phyloP scores from a whole-genome alignment of 1,140 invertebrate species.

The Tyrophagus putrescentiae region DNA sequence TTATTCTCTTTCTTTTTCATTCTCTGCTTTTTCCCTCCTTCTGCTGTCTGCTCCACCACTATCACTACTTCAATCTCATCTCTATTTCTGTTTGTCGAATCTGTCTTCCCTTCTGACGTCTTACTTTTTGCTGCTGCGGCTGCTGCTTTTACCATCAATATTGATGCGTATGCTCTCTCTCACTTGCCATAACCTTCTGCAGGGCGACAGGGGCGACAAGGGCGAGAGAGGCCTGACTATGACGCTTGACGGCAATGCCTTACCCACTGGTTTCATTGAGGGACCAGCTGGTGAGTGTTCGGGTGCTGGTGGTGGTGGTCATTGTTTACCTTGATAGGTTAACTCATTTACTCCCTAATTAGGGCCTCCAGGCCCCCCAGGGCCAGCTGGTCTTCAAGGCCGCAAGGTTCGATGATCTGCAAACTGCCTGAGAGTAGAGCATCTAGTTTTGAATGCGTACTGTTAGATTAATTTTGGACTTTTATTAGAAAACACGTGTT shows the following conservation, averaged over 20 bases:
- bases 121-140: background rate
- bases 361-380: slow-evolving; percentile 68
- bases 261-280: slow-evolving; percentile 79
- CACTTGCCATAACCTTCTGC: slow-evolving; percentile 23
- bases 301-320: background rate
- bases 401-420: slow-evolving; percentile 45
- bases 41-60: background rate
- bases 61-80: background rate
- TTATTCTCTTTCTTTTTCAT: background rate
- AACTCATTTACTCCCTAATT: slow-evolving; percentile 35
- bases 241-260: slow-evolving; percentile 70
- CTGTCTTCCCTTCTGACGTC: slow-evolving; percentile 7
- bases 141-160: background rate
- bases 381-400: slow-evolving; percentile 50
- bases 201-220: slow-evolving; percentile 78
- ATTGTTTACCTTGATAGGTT: background rate
- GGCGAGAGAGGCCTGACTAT: slow-evolving; percentile 76
- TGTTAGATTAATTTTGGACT: background rate
- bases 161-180: slow-evolving; percentile 7
- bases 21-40: background rate
- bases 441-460: background rate
- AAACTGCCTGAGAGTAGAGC: background rate
- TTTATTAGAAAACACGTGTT: slow-evolving; percentile 4
- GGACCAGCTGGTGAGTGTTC: slow-evolving; percentile 52
- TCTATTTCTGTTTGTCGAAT: background rate